A percentile compares a stretch with the other conserved stretches of the same genome.
These are phyloP conservation scores for Drosophila gunungcola DNA, from an alignment of 1,140 invertebrate species.

Conservation along the genomic window DNA sequence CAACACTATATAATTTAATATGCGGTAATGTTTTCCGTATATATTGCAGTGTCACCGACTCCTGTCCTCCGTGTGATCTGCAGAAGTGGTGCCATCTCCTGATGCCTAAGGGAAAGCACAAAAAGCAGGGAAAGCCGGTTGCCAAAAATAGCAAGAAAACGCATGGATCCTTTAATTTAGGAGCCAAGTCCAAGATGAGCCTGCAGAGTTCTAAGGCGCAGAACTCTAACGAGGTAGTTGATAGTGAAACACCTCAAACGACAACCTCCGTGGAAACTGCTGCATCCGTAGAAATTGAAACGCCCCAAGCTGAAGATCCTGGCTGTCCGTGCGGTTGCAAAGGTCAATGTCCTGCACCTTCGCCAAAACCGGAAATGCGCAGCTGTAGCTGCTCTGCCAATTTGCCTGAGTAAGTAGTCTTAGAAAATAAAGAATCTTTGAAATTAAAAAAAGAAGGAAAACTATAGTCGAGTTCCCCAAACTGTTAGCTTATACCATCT, in stretches of 20 bases:
- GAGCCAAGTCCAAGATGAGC: not conserved
- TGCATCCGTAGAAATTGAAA: not conserved
- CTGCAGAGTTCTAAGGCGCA: not conserved
- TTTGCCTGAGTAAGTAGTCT: slow-evolving; percentile 6
- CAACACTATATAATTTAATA: slow-evolving; percentile 3
- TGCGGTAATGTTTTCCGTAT: slow-evolving; percentile 10
- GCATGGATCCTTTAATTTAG: not conserved
- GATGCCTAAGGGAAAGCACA: slow-evolving; percentile 21
- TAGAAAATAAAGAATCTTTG: no score
- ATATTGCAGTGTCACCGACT: slow-evolving; percentile 37
- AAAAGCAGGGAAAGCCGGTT: not conserved
- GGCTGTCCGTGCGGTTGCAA: not conserved
- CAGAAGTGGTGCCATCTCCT: slow-evolving; percentile 21
- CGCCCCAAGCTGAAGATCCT: not conserved
- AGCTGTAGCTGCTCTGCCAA: slow-evolving; percentile 29
- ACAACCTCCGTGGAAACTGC: not conserved
- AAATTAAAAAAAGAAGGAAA: no score
- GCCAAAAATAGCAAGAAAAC: slow-evolving; percentile 1
- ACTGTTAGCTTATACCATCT: no score
- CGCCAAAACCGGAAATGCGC: slow-evolving; percentile 4
- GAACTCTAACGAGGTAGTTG: not conserved
- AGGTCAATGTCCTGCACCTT: not conserved
- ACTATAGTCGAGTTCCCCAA: no score
- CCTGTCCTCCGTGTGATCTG: slow-evolving; percentile 12
- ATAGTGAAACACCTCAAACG: not conserved